Base-by-base conservation (phyloP, 2,113 vertebrate species). In the Oplegnathus fasciatus region DNA sequence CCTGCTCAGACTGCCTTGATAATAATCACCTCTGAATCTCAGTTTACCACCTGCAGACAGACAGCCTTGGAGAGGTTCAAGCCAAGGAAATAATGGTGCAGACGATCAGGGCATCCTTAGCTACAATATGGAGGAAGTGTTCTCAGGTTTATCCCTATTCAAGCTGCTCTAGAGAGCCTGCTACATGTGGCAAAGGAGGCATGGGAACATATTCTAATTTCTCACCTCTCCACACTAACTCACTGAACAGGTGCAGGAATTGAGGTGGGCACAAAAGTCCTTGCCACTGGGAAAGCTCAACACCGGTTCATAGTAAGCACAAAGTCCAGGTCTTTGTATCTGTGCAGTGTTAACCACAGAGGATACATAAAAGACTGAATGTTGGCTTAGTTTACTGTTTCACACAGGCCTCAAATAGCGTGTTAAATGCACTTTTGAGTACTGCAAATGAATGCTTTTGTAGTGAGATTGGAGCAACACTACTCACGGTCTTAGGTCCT, bases 351-450 rank as follows among this genome's bases (percentile, higher is more conserved):
- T 50, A 58, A 67, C 42, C 54, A 42, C 74, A 74, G 26, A 80
- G 72, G 61, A 73, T 22, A 40, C 22, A 68, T 57, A 58, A 28
- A 86, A n/a, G 42, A 46, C 15, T 9, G 62, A 40, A 62, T 46
- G 60, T 15, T 57, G 50, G 30, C 1, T 46, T 60, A 67, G 4
- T 80, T 79, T 66, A 78, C 61, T 14, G 46, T 54, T 54, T 14
- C 2, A 73, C 37, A 55, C 18, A 0, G 37, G 18, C 9, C 61
- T 64, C 24, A 46, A 50, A 67, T 48, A 62, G 34, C 5, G 40
- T 58, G 48, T 80, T 80, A 55, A 64, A 73, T 54, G 34, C 46
- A 50, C 26, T 69, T 80, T 22, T 50, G 32, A 80, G 26, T 40
- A 54, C 17, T 28, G 22, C 54, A 75, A 37, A 65, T 75, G 20